Evolutionary conservation across 2,113 vertebrate species (phyloP).

Genomic region (Elaphurus davidianus): DNA sequence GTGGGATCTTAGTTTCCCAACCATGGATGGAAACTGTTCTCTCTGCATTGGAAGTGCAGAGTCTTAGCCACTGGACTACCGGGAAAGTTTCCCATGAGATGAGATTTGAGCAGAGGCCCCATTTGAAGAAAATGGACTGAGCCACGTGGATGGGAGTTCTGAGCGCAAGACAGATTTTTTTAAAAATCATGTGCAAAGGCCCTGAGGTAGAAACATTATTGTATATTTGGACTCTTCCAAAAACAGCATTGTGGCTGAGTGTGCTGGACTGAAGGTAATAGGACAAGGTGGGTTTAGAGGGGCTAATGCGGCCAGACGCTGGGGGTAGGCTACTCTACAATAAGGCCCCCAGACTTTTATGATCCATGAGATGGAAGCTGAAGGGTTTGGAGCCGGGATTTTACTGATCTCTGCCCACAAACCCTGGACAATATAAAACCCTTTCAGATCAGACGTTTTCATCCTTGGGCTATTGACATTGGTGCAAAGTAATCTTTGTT

Average conservation of each 20-base stretch:
- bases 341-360: not conserved
- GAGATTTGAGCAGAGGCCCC: not conserved
- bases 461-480: not conserved
- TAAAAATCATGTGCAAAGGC: not conserved
- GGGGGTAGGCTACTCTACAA: not conserved
- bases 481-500: not conserved
- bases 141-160: not conserved
- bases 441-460: not conserved
- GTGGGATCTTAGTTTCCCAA: not conserved
- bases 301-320: accelerated
- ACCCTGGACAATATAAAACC: not conserved
- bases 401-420: not conserved
- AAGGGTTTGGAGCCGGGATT: not conserved
- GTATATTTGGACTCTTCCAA: not conserved
- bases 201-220: not conserved
- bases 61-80: not conserved
- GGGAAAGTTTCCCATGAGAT: not conserved
- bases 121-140: not conserved
- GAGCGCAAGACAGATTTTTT: not conserved
- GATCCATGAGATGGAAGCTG: not conserved
- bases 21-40: not conserved
- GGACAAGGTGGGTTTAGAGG: not conserved
- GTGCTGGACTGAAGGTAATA: accelerated
- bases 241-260: not conserved
- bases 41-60: not conserved